Base-by-base conservation (phyloP, 2,888 invertebrate genomes). In the Leptothorax acervorum region DNA sequence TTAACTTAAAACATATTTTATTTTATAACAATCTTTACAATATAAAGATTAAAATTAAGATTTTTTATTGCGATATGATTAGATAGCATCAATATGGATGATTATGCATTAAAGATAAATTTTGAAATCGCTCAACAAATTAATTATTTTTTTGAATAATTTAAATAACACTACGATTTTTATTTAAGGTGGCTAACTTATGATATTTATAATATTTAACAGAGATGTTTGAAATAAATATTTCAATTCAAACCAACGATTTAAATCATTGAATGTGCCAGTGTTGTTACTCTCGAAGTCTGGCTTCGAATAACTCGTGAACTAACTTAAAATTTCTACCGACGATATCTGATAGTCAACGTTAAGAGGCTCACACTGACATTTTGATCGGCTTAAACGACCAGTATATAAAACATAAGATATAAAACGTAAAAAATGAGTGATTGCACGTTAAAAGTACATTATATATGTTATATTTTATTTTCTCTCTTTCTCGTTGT, bases 331-430 rank as follows among this genome's bases (percentile, higher is more conserved):
- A 8, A 75, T 63, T 75, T 48, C 51, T 18, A 48, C 15, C 5
- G 23, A 35, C n/a, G 15, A 42, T 39, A 18, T 51, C n/a, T 75
- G n/a, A 15, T 11, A 31, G 35, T 23, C 5, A 62, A 48, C 2
- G 39, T 74, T 74, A 62, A 75, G 28, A 63, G 23, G 28, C 35
- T 75, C 42, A 11, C 42, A 11, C 23, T 48, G 23, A 63, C 15
- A 75, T 63, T 35, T 51, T 51, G 15, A 75, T 75, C 23, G 23
- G 15, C 11, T 63, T 51, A 51, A 75, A 39, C 15, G n/a, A 18
- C n/a, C 18, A 57, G n/a, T 53, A 51, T 9, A 70, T 71, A 18
- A 28, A 73, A 73, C 5, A 15, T 51, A 45, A 18, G 60, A 45
- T 11, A 23, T 45, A n/a, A 57, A 28, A 42, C 6, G 3, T 42